Percentiles rank a stretch among this genome's conserved stretches.
Conservation (phyloP, 2,113 vertebrate genomes). For the Sceloporus undulatus region DNA sequence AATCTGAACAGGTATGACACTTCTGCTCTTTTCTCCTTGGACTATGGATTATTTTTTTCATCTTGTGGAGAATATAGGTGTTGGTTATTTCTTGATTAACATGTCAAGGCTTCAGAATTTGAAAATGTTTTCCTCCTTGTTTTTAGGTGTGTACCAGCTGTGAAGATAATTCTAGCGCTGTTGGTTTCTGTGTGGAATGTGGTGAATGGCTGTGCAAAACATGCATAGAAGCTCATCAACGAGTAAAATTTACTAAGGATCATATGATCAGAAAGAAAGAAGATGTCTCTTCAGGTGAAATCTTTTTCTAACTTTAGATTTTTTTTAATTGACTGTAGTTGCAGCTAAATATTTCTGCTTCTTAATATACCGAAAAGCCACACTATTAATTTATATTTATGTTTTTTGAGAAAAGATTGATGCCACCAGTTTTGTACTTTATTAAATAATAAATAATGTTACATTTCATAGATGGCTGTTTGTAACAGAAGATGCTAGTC, state of each 20-base stretch:
- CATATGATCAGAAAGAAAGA: slow-evolving; percentile 98
- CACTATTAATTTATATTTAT: not conserved
- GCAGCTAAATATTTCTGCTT: not conserved
- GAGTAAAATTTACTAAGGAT: slow-evolving; percentile 99
- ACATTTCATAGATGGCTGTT: not conserved
- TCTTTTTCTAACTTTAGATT: not conserved
- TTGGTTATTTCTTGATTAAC: not conserved
- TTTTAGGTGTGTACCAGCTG: slow-evolving; percentile 96
- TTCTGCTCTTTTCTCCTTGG: slow-evolving; percentile 13
- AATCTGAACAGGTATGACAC: slow-evolving; percentile 89
- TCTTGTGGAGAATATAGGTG: not conserved
- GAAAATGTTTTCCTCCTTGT: not conserved
- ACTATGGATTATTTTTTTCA: not conserved
- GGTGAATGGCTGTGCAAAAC: slow-evolving; percentile 98
- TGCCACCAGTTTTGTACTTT: not conserved
- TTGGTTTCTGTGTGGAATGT: slow-evolving; percentile 96
- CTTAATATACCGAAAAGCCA: not conserved
- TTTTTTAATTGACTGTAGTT: not conserved
- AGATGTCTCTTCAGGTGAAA: slow-evolving; percentile 91
- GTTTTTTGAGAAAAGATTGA: not conserved
- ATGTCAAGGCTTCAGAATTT: not conserved
- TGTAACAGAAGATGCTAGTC: not conserved
- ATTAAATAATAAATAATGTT: not conserved
- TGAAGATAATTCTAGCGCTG: slow-evolving; percentile 95
- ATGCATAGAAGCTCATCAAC: slow-evolving; percentile 97